Evolutionary conservation across 2,113 vertebrate genomes (phyloP), one percentile per base, ranked within the genome.

Genomic region (Phoxinus phoxinus): DNA sequence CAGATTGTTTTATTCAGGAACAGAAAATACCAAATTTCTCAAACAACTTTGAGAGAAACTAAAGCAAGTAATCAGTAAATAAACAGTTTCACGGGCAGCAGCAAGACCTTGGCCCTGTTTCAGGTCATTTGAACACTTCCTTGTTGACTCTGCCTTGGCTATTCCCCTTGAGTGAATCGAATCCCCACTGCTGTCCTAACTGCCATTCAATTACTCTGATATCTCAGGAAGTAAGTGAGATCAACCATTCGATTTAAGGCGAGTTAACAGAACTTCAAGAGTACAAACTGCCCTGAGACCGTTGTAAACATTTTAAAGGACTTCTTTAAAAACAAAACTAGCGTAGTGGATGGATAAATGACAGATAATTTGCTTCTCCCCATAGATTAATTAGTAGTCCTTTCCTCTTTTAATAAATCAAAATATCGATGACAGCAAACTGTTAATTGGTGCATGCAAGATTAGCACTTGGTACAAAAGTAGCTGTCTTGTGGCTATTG

Each of bases 91-190:
- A 41, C 25, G 6, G 30, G 76, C 53, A 59, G 6, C 44, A 51
- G 25, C 32, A 65, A 48, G 44, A 65, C 79, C 41, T 81, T 81
- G 61, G 44, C 61, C 61, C 2, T 15, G 27, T 51, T 81, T 48
- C 19, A 7, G 48, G 61, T 81, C 61, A 81, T 81, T 81, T 69
- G 6, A 69, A 51, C 79, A 81, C 79, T 81, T 69, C 78, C 79
- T 69, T 81, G 79, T 69, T 81, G 41, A 81, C 44, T 81, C 44
- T 69, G 15, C 59, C 78, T 69, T 13, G 27, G 61, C 61, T 51
- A 32, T 69, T 81, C 21, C 79, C 79, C 44, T 81, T 23, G 25
- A 48, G 79, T 44, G 27, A 81, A n/a, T 19, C 10, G 25, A 30
- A 81, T 69, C 79, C 44, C 61, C 61, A 32, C 44, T 51, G 27